Conservation (phyloP, 2,888 invertebrate species). For the Tromatobia lineatoria region DNA sequence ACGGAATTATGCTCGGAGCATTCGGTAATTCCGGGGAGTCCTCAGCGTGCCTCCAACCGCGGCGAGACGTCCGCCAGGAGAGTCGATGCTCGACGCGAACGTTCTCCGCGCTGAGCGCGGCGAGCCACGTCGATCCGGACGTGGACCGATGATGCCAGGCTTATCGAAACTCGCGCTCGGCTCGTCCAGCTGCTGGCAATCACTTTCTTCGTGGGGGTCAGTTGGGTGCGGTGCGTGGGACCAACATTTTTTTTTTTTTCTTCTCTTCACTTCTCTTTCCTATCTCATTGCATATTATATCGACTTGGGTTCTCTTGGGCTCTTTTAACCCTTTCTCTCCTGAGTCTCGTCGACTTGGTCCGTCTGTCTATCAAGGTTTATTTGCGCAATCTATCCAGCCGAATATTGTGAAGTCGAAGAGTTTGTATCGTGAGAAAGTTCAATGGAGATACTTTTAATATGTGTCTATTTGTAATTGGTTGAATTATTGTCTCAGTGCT, state of each 20-base stretch:
- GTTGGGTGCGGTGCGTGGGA: slow-evolving; percentile 71
- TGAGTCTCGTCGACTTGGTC: background rate
- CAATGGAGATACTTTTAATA: slow-evolving; percentile 14
- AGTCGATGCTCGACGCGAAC: slow-evolving; percentile 70
- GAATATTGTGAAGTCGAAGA: background rate
- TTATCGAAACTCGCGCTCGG: slow-evolving; percentile 65
- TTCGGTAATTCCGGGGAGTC: slow-evolving; percentile 68
- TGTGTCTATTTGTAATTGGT: too few species aligned
- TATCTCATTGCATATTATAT: background rate
- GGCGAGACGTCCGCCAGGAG: slow-evolving; percentile 58
- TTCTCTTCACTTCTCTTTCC: background rate
- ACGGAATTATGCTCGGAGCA: slow-evolving; percentile 60
- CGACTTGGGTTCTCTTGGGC: too few species aligned
- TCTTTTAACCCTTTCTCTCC: too few species aligned
- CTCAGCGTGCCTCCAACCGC: slow-evolving; percentile 52
- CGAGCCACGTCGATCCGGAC: slow-evolving; percentile 69
- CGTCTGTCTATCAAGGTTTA: slow-evolving; percentile 26
- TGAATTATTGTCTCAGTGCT: too few species aligned
- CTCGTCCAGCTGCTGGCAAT: slow-evolving; percentile 70
- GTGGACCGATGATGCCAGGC: slow-evolving; percentile 69
- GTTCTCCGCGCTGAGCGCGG: slow-evolving; percentile 35
- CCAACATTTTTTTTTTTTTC: slow-evolving; percentile 28
- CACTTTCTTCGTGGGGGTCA: slow-evolving; percentile 77
- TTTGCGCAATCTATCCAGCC: slow-evolving; percentile 29
- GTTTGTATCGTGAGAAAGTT: slow-evolving; percentile 19